phyloP scores from a whole-genome alignment of 2,888 invertebrate genomes.

The Amphimallon solstitiale region DNA sequence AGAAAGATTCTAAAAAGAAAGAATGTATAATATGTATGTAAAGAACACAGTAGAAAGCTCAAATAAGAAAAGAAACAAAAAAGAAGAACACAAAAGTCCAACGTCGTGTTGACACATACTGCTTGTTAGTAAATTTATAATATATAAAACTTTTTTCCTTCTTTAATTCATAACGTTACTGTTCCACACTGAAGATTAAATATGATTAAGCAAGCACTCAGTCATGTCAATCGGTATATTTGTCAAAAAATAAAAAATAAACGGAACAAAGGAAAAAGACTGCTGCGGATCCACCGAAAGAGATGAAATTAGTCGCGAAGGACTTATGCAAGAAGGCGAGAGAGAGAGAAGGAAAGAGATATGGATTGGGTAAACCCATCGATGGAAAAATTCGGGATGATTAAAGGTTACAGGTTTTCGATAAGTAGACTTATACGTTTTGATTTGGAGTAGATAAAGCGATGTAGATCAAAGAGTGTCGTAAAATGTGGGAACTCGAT shows the following conservation, averaged over 20 bases:
- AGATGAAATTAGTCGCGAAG: not conserved
- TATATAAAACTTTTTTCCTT: slow-evolving; percentile 32
- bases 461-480: slow-evolving; percentile 13
- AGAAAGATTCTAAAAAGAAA: no score
- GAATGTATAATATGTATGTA: no score
- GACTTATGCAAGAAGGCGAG: not conserved
- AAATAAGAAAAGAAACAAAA: no score
- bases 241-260: no score
- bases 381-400: slow-evolving; percentile 40
- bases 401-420: slow-evolving; percentile 33
- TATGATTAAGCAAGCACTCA: slow-evolving; percentile 46
- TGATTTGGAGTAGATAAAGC: slow-evolving; percentile 41
- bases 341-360: slow-evolving; percentile 17
- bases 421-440: slow-evolving; percentile 42
- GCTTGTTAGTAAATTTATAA: slow-evolving; percentile 35
- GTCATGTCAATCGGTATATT: slow-evolving; percentile 45
- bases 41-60: no score
- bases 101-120: slow-evolving; percentile 29
- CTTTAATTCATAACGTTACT: not conserved
- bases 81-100: no score
- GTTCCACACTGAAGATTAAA: slow-evolving; percentile 41
- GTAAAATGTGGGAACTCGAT: slow-evolving; percentile 30
- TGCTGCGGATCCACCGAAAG: slow-evolving; percentile 9
- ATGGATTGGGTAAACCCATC: slow-evolving; percentile 31
- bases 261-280: no score